Base-by-base conservation (phyloP, 2,797 vertebrate species). In the Manis crassicaudata region DNA sequence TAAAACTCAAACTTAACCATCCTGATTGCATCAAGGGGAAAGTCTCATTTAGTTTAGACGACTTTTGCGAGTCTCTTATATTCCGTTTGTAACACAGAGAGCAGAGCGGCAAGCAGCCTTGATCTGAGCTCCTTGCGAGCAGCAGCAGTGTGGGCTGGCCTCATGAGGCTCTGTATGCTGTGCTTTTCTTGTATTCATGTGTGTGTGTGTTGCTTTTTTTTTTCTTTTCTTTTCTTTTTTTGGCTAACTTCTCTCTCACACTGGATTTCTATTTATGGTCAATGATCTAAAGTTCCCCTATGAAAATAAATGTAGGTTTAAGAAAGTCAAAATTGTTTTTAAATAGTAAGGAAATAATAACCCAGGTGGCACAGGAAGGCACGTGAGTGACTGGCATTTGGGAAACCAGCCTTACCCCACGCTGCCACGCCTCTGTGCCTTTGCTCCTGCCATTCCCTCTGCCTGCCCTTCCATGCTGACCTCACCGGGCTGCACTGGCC, bases 271-370 rank as follows among this genome's bases (percentile, higher is more conserved):
- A 92, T 75, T 92, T 86, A 92, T 58, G n/a, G 79, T 58, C 67
- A 46, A 65, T 65, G 62, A 91, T n/a, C 75, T 88, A 72, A 88
- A 85, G 20, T 94, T 29, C 54, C 29, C 94, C 93, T 88, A 73
- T 91, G 75, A 96, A 96, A 94, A 95, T 62, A 83, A 94, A 75
- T 25, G 46, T 21, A 81, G 56, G 25, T 63, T 88, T 75, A 90
- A 92, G 40, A 79, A 92, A 65, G 46, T 76, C 52, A 80, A 82
- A 80, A 80, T 67, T 52, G 35, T 5, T 40, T 93, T 90, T 58
- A 29, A 82, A 67, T 54, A 81, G 72, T 40, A 89, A 86, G 29
- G 43, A 37, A 60, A 40, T 7, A 75, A 50, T 6, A 63, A 88
- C 52, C 50, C 43, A 11, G 25, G 68, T 20, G 27, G 37, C 21